Base-by-base conservation (phyloP, 1,140 invertebrate genomes). In the Fopius arisanus region DNA sequence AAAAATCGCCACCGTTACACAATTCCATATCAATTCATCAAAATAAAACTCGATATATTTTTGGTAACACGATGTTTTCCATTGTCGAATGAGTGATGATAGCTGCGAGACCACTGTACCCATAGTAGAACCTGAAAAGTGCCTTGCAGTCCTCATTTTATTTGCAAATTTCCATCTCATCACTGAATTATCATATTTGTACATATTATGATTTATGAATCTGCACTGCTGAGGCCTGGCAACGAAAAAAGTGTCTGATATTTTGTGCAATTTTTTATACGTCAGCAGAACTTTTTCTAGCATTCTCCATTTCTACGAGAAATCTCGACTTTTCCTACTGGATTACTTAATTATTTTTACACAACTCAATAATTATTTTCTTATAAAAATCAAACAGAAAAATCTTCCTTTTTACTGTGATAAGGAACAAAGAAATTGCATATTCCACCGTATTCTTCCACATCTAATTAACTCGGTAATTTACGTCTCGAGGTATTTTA, bases 131-230 rank as follows among this genome's bases (percentile, higher is more conserved):
- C 51, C 37, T 67, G 28, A 48, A 31, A 51, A 72, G 70, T 72
- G 70, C 70, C 70, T 72, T 72, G 70, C 70, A 72, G 29, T 67
- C 40, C 41, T 48, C 23, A 48, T 59, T 28, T 59, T 26, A 26
- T 59, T 59, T 59, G 21, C 54, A n/a, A n/a, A n/a, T n/a, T n/a
- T n/a, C n/a, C n/a, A n/a, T n/a, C n/a, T n/a, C n/a, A n/a, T n/a
- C n/a, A n/a, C n/a, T n/a, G n/a, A n/a, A n/a, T n/a, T n/a, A n/a
- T n/a, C 26, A 59, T 23, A 51, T 59, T 59, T 59, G 54, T 59
- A 59, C 23, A 59, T 59, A 59, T 3, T 23, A 59, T 1, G 7
- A 51, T 26, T 26, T 7, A 26, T 28, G n/a, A n/a, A n/a, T n/a
- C n/a, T n/a, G n/a, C n/a, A 59, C 54, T 26, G 23, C 23, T 59